These are phyloP conservation scores for Butorides virescens DNA, from an alignment of 2,113 vertebrate species.

Conservation along the genomic window DNA sequence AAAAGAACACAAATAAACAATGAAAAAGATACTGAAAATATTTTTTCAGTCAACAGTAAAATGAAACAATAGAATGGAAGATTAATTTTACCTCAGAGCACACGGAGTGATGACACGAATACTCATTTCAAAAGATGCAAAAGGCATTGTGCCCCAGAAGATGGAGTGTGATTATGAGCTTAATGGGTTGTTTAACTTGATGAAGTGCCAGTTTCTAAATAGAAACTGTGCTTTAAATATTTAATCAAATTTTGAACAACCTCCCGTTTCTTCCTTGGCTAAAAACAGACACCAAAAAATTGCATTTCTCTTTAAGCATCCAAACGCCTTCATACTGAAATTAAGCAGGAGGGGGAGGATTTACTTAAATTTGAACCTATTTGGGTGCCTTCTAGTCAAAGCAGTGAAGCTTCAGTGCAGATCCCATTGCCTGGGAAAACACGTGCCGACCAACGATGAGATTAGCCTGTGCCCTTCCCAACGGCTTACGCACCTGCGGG, in stretches of 20 bases:
- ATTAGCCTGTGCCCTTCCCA: background rate
- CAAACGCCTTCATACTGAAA: background rate
- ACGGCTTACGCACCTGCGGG: rapidly evolving
- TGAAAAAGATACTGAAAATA: constrained; percentile 3
- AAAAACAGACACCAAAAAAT: background rate
- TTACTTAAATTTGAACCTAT: background rate
- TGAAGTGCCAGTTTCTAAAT: constrained; percentile 39
- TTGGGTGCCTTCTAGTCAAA: background rate
- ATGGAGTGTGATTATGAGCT: background rate
- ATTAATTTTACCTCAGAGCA: constrained; percentile 1
- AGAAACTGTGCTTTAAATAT: constrained; percentile 35
- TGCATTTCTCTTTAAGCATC: background rate
- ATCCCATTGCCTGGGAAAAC: background rate
- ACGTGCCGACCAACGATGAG: rapidly evolving
- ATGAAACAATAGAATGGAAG: constrained; percentile 13
- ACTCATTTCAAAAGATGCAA: constrained; percentile 9
- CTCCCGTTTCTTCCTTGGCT: background rate
- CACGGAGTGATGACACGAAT: constrained; percentile 4
- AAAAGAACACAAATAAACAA: background rate
- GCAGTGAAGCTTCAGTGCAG: background rate
- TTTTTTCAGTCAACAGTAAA: constrained; percentile 19
- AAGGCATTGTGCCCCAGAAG: constrained; percentile 20
- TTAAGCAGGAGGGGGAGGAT: background rate
- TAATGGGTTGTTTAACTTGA: constrained; percentile 55
- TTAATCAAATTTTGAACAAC: constrained; percentile 29